Conservation (phyloP, 2,888 invertebrate species). For the Trachelus tabidus region DNA sequence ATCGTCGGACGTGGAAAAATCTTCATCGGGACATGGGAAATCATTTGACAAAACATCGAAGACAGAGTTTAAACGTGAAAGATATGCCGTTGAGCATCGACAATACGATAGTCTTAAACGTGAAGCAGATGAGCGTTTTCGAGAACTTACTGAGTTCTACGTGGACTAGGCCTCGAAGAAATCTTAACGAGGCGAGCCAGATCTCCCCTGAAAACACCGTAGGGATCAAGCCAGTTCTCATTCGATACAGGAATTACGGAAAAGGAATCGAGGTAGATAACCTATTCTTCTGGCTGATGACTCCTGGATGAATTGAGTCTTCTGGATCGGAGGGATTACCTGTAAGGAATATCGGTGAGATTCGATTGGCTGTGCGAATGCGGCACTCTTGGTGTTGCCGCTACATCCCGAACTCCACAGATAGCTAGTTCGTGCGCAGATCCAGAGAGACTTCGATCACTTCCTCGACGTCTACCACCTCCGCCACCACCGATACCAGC, state of each 20-base stretch:
- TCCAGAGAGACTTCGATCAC: constrained; percentile 85
- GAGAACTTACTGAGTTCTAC: constrained; percentile 62
- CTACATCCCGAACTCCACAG: constrained; percentile 73
- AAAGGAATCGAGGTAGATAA: background rate
- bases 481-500: constrained; percentile 48
- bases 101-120: background rate
- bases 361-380: constrained; percentile 93
- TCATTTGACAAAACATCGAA: background rate
- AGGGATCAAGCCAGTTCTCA: constrained; percentile 29
- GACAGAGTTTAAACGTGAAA: background rate
- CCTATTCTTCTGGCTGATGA: background rate
- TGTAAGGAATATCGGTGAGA: constrained; percentile 85
- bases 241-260: background rate
- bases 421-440: constrained; percentile 86
- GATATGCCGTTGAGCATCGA: background rate
- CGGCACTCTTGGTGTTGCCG: constrained; percentile 73
- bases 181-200: constrained; percentile 62
- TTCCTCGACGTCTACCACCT: constrained; percentile 76
- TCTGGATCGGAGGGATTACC: constrained; percentile 67
- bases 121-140: background rate
- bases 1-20: background rate
- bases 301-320: background rate
- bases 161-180: constrained; percentile 61
- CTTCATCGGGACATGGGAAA: background rate
- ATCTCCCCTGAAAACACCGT: constrained; percentile 70